Conservation (phyloP, 2,797 vertebrate species). For the Pangasius krempfi region DNA sequence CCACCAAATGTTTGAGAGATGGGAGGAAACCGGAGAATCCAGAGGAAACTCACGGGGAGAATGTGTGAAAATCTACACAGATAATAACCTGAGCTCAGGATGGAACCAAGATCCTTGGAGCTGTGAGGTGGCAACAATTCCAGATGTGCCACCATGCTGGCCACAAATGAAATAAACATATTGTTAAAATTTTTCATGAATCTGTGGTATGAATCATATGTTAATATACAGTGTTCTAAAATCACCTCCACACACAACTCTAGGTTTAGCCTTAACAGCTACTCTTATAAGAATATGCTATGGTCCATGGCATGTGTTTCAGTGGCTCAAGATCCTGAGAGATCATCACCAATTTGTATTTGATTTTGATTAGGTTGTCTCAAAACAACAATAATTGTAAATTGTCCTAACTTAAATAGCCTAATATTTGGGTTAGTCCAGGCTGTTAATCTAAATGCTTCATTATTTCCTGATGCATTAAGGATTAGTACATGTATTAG, state of each 20-base stretch:
- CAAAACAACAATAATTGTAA: not conserved
- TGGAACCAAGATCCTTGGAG: not conserved
- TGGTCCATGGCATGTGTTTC: not conserved
- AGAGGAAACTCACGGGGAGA: too few relatives aligned
- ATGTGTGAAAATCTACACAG: too few relatives aligned
- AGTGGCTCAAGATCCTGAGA: not conserved
- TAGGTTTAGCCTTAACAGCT: not conserved
- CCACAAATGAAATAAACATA: not conserved
- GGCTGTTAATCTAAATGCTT: not conserved
- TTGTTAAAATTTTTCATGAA: not conserved
- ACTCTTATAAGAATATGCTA: not conserved
- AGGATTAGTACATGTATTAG: not conserved
- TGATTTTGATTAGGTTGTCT: not conserved
- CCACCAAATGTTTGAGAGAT: too few relatives aligned
- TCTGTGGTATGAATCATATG: not conserved
- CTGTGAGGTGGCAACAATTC: not conserved
- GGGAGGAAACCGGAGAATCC: too few relatives aligned
- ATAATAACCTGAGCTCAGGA: not conserved
- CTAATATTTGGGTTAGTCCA: not conserved
- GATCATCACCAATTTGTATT: not conserved
- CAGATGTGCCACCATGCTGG: not conserved
- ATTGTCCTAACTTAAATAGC: not conserved
- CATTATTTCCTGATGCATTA: not conserved
- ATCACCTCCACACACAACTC: not conserved
- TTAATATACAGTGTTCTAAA: not conserved